Evolutionary conservation across 2,113 vertebrate species (phyloP).

Genomic region (Antechinus flavipes): DNA sequence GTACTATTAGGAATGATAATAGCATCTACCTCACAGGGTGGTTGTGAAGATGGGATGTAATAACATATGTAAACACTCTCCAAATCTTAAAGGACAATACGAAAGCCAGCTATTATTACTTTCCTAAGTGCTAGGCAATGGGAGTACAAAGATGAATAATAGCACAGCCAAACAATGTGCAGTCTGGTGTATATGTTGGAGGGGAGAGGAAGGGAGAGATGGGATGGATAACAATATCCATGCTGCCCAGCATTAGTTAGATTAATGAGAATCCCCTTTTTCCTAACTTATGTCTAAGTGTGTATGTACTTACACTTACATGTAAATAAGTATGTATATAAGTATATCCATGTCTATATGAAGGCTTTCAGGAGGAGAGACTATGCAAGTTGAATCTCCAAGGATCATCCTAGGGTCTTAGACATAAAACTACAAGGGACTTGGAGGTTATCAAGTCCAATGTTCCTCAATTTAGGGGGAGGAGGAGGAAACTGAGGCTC

Average conservation of each 20-base stretch:
- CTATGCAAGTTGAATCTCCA: background rate
- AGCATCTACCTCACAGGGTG: background rate
- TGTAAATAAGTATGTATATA: no score
- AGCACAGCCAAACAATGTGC: background rate
- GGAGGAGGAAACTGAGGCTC: background rate
- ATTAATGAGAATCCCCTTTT: background rate
- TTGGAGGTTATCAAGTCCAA: background rate
- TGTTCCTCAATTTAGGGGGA: background rate
- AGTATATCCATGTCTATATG: no score
- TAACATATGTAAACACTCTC: background rate
- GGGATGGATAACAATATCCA: background rate
- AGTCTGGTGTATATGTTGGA: background rate
- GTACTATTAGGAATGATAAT: background rate
- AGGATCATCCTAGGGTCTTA: background rate
- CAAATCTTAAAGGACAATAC: background rate
- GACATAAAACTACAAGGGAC: background rate
- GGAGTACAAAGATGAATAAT: background rate
- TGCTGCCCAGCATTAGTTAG: background rate
- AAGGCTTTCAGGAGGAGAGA: background rate
- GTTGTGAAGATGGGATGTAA: background rate
- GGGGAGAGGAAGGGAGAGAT: background rate
- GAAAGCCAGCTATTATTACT: background rate
- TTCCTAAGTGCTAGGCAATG: background rate
- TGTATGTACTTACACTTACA: no score
- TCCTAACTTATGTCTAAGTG: background rate